Evolutionary conservation across 2,797 vertebrate species (phyloP).

Genomic region (Darevskia nairensis): DNA sequence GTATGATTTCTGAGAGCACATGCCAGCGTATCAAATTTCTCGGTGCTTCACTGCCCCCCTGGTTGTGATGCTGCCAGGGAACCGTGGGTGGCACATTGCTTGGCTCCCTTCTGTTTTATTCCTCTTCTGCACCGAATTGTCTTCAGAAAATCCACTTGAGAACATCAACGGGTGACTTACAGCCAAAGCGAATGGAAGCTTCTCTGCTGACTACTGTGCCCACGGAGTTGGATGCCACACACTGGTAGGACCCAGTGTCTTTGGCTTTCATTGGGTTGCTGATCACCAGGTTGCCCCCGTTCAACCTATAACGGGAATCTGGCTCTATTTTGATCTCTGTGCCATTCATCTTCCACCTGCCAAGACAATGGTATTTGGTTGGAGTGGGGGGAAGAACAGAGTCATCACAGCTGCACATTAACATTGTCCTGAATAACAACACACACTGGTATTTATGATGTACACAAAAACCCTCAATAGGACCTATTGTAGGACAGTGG

Average conservation of each 20-base stretch:
- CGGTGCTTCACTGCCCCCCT: neutral
- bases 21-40: neutral
- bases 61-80: neutral
- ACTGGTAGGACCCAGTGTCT: conserved; percentile 94
- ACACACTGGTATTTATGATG: neutral
- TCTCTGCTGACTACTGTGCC: conserved; percentile 93
- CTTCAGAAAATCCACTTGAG: neutral
- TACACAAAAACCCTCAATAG: conserved; percentile 7
- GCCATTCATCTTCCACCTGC: conserved; percentile 95
- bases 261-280: conserved; percentile 83
- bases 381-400: neutral
- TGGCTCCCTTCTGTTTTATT: neutral
- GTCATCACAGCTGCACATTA: fast-evolving
- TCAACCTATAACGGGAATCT: conserved; percentile 86
- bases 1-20: neutral
- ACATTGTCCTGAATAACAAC: neutral
- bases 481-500: neutral
- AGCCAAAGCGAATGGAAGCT: conserved; percentile 93
- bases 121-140: neutral
- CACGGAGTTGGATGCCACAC: conserved; percentile 90
- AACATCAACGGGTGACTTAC: conserved; percentile 81
- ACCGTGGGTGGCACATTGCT: no score
- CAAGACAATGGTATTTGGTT: neutral
- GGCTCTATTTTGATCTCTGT: conserved; percentile 86
- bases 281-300: conserved; percentile 94